These are phyloP conservation scores for Ascidia mentula DNA, from an alignment of 23 tunicate species.

Conservation along the genomic window DNA sequence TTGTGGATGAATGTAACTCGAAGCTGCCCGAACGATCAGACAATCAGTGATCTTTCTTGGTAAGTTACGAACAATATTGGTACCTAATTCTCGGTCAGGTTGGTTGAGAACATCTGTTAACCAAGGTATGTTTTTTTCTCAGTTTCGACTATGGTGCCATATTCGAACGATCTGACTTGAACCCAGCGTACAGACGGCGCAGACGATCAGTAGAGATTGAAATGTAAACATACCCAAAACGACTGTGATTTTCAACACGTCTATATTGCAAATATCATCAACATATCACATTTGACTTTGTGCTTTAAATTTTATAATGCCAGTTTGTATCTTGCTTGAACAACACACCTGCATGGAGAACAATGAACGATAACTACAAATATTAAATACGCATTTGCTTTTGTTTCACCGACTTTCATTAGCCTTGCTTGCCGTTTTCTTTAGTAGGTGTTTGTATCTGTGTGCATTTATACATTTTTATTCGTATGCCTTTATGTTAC, in stretches of 20 bases:
- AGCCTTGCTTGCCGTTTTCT: neutral
- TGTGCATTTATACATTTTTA: constrained; percentile 2
- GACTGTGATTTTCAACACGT: too few relatives aligned
- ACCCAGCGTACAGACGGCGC: neutral
- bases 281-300: too few relatives aligned
- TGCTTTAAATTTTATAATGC: too few relatives aligned
- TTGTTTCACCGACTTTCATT: too few relatives aligned
- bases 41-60: neutral
- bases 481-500: neutral
- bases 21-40: constrained; percentile 18
- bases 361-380: too few relatives aligned
- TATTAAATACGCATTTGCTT: too few relatives aligned
- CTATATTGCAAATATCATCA: too few relatives aligned
- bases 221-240: too few relatives aligned
- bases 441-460: neutral
- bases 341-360: too few relatives aligned
- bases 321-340: too few relatives aligned
- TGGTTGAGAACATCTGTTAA: neutral
- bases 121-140: neutral
- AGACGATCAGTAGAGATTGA: neutral
- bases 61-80: neutral
- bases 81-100: neutral
- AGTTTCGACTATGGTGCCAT: neutral
- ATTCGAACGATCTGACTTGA: neutral
- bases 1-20: constrained; percentile 26